phyloP scores from a whole-genome alignment of 1,140 invertebrate genomes.

The Leucophenga varia region DNA sequence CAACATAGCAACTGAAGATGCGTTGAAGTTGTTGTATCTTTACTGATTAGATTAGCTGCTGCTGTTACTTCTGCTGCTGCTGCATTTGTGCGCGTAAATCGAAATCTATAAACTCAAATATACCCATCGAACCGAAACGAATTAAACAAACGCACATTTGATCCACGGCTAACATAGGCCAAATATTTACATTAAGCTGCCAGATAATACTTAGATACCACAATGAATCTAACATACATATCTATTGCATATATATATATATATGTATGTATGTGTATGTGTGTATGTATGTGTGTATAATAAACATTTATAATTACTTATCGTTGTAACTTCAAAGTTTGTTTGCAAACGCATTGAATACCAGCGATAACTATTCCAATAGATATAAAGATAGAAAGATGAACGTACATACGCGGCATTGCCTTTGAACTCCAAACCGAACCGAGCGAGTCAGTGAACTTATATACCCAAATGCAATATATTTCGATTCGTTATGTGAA shows the following conservation, averaged over 20 bases:
- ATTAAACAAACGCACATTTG: constrained; percentile 24
- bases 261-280: too few relatives aligned
- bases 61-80: too few relatives aligned
- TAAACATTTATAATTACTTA: constrained; percentile 53
- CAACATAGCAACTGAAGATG: too few relatives aligned
- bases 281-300: too few relatives aligned
- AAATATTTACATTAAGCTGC: constrained; percentile 53
- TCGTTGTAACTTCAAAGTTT: constrained; percentile 42
- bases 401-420: constrained; percentile 44
- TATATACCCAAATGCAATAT: constrained; percentile 1
- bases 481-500: too few relatives aligned
- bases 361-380: too few relatives aligned
- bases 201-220: constrained; percentile 23
- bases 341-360: not conserved
- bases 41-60: constrained; percentile 38
- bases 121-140: constrained; percentile 19
- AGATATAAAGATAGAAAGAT: too few relatives aligned
- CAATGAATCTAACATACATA: constrained; percentile 1
- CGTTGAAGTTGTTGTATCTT: too few relatives aligned
- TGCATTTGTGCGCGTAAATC: constrained; percentile 10
- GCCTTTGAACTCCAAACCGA: constrained; percentile 37
- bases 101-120: constrained; percentile 25
- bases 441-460: constrained; percentile 15
- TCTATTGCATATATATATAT: too few relatives aligned
- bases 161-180: constrained; percentile 11